Conservation (phyloP, 2,888 invertebrate species). For the Patella ulyssiponensis region DNA sequence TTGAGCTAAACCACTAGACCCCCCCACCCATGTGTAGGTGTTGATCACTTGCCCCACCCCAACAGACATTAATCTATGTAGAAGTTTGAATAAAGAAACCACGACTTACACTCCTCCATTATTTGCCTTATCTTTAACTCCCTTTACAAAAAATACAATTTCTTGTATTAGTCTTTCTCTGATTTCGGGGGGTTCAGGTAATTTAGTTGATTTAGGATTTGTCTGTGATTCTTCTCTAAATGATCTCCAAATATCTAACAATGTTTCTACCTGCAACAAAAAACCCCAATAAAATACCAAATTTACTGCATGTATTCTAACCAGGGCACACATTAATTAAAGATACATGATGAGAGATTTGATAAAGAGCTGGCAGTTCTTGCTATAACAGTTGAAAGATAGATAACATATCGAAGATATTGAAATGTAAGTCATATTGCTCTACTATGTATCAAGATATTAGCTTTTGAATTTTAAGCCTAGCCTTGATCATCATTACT, state of each 20-base stretch:
- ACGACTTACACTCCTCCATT: slow-evolving; percentile 62
- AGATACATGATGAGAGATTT: no score
- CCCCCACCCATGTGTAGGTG: no score
- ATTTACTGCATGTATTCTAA: background rate
- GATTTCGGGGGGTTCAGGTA: slow-evolving; percentile 69
- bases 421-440: no score
- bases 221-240: slow-evolving; percentile 59
- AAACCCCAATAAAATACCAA: background rate
- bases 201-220: slow-evolving; percentile 26
- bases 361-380: no score
- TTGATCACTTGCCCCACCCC: background rate
- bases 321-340: no score
- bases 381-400: no score
- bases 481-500: no score
- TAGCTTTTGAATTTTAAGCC: no score
- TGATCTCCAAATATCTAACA: slow-evolving; percentile 70
- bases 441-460: no score
- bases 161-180: slow-evolving; percentile 68
- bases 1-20: no score
- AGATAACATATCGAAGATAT: no score
- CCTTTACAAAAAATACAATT: slow-evolving; percentile 69
- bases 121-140: slow-evolving; percentile 65
- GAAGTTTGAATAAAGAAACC: background rate
- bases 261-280: slow-evolving; percentile 56
- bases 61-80: background rate